These are phyloP conservation scores for Paramormyrops hopkinsi DNA, from an alignment of 2,797 vertebrate species.

Conservation along the genomic window DNA sequence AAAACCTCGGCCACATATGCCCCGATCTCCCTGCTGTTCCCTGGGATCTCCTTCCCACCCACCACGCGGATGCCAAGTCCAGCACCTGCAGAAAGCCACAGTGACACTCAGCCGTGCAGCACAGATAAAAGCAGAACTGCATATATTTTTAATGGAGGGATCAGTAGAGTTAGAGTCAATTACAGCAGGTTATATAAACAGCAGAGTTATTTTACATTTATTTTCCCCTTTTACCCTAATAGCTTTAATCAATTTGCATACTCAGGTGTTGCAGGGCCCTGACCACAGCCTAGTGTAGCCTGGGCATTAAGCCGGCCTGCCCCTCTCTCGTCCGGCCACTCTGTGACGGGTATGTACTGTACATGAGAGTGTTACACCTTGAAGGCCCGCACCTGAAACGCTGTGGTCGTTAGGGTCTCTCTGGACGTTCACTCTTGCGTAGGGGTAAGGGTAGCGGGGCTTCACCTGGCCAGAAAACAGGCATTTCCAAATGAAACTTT, in stretches of 20 bases:
- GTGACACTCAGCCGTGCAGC: background rate
- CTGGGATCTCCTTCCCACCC: constrained; percentile 94
- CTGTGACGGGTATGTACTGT: background rate
- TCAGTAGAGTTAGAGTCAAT: background rate
- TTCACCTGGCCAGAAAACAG: constrained; percentile 61
- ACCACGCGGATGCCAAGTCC: constrained; percentile 87
- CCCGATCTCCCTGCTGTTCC: constrained; percentile 81
- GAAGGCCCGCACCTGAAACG: constrained; percentile 80
- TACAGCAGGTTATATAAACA: background rate
- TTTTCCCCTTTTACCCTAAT: background rate
- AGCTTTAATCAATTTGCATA: background rate
- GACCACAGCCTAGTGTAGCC: background rate
- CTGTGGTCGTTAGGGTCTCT: constrained; percentile 93
- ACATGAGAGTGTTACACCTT: background rate
- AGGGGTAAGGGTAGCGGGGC: constrained; percentile 83
- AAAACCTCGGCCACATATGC: constrained; percentile 90
- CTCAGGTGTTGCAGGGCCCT: background rate
- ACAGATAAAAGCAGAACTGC: background rate
- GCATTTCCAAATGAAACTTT: background rate
- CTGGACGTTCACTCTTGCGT: constrained; percentile 85
- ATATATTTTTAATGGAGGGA: background rate
- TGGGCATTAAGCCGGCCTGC: background rate
- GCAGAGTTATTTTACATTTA: background rate
- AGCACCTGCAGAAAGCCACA: constrained; percentile 47
- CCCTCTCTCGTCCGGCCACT: background rate